A percentile compares a stretch with the other conserved stretches of the same genome.
phyloP scores from a whole-genome alignment of 37 sponge, comb jelly and placozoan species.

The Ephydatia muelleri region DNA sequence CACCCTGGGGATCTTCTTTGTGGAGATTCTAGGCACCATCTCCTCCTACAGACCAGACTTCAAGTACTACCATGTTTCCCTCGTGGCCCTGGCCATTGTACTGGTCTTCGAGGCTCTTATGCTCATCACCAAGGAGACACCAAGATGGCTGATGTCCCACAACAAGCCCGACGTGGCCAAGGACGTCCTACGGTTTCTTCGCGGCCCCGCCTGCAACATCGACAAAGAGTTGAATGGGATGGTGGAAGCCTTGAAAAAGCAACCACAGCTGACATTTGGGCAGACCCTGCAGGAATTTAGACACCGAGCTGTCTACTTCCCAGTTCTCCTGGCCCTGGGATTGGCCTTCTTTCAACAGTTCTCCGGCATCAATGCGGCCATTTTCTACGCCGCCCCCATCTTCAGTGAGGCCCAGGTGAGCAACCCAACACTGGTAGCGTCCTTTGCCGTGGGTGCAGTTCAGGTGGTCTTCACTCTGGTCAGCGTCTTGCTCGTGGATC shows the following conservation, averaged over 20 bases:
- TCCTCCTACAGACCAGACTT: neutral
- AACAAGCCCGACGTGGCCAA: neutral
- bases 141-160: constrained; percentile 58
- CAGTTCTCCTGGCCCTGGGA: constrained; percentile 36
- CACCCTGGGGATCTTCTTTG: constrained; percentile 71
- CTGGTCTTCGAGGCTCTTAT: constrained; percentile 50
- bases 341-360: constrained; percentile 82
- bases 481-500: constrained; percentile 66
- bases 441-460: constrained; percentile 44
- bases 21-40: constrained; percentile 44
- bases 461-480: constrained; percentile 52
- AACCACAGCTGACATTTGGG: neutral
- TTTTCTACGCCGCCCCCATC: constrained; percentile 61
- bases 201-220: constrained; percentile 44
- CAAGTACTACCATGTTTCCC: constrained; percentile 45
- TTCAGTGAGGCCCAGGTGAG: constrained; percentile 19
- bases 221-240: constrained; percentile 42
- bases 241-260: neutral
- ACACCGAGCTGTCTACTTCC: constrained; percentile 19
- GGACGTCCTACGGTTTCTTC: constrained; percentile 39
- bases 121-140: constrained; percentile 73
- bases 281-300: constrained; percentile 31
- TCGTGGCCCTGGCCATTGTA: constrained; percentile 45
- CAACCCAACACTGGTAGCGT: constrained; percentile 11
- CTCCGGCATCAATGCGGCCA: constrained; percentile 77